Evolutionary conservation across 1,140 invertebrate genomes (phyloP), one percentile per base, ranked within the genome.

Genomic region (Galleria mellonella): DNA sequence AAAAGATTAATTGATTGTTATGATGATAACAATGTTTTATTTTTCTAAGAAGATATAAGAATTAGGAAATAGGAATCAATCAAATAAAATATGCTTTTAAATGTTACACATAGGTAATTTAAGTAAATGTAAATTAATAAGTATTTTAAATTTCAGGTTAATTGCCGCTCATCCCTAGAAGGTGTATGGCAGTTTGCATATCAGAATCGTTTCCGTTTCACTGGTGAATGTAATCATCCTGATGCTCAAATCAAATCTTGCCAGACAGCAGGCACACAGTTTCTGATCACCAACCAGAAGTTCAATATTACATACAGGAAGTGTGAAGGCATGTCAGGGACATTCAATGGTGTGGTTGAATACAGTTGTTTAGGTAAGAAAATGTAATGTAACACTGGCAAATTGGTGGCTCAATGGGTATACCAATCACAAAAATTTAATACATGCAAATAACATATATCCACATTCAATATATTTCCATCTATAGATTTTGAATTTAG

Each of bases 171-270:
- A 1, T 96, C 95, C 35, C 85, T 98, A 12, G 96, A 97, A 89
- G 96, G 96, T 51, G 95, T 97, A 2, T 98, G 95, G 95, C 94
- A 96, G 66, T 98, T 98, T 89, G 93, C 94, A 10, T 97, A 97
- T 86, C 95, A 97, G 88, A 95, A 95, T 83, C 87, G 93, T 49
- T 96, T 95, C 69, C 90, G 95, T 49, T 97, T 97, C 68, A 96
- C 95, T 15, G 96, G 96, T 17, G 96, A 97, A 77, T 98, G 96
- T 72, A 90, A 91, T 60, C 87, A 96, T 79, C 92, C 92, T 0
- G 94, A 97, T 79, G 95, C 94, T 4, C 91, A 93, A 61, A 97
- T 99, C 51, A 91, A 91, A 62, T 98, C 97, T 0, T 99, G 97
- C 86, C 97, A 99, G 87, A 95, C 94, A 9, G 95, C 97, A 28